Percentiles rank a stretch among this genome's conserved stretches.
These are phyloP conservation scores for Odontamblyopus rebecca DNA, from an alignment of 2,797 vertebrate species.

Conservation along the genomic window DNA sequence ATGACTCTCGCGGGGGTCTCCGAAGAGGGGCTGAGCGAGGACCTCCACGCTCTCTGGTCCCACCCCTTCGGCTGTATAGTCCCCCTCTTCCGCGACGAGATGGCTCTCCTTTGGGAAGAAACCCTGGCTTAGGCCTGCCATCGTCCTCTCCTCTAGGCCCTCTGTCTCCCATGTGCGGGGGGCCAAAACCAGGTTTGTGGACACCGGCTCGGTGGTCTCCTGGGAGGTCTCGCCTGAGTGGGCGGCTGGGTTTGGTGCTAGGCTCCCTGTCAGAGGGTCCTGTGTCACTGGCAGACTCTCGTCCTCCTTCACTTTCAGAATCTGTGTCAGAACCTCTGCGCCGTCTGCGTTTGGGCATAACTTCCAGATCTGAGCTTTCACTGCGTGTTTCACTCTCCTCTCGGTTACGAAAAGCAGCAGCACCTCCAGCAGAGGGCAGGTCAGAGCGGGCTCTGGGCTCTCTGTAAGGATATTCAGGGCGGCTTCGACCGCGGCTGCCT, in stretches of 20 bases:
- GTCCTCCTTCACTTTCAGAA: conserved; percentile 92
- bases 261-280: conserved; percentile 93
- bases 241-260: conserved; percentile 75
- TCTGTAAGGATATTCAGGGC: conserved; percentile 90
- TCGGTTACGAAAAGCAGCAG: conserved; percentile 83
- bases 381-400: conserved; percentile 99
- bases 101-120: conserved; percentile 96
- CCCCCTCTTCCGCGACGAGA: conserved; percentile 91
- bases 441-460: conserved; percentile 88
- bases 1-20: conserved; percentile 82
- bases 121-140: conserved; percentile 89
- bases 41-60: conserved; percentile 85
- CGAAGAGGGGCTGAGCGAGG: conserved; percentile 85
- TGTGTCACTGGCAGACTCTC: conserved; percentile 93
- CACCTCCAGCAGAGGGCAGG: conserved; percentile 72
- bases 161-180: conserved; percentile 68
- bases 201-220: conserved; percentile 61
- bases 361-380: conserved; percentile 97
- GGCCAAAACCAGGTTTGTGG: conserved; percentile 71
- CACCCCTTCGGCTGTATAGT: conserved; percentile 85
- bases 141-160: conserved; percentile 83
- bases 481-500: conserved; percentile 85
- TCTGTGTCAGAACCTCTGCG: conserved; percentile 95
- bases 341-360: conserved; percentile 91
- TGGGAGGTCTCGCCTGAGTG: conserved; percentile 72